Base-by-base conservation (phyloP, 2,888 invertebrate species). In the Tipula lateralis region DNA sequence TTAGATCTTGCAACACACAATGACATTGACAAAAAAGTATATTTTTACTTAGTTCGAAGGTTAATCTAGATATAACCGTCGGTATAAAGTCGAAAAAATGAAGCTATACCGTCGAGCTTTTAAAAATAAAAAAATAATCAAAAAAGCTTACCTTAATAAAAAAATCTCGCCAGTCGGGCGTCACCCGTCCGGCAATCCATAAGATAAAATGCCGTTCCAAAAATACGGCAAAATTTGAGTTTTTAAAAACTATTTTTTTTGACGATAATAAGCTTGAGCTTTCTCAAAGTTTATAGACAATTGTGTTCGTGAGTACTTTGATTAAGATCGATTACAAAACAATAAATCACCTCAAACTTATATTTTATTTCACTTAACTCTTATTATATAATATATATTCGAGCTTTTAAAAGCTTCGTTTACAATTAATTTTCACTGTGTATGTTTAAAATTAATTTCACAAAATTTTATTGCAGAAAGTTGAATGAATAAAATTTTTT, bases 131-230 rank as follows among this genome's bases (percentile, higher is more conserved):
- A 32, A 32, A 32, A 32, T 32, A 32, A 32, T 32, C 32, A 2
- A 32, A n/a, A n/a, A n/a, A n/a, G 88, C 90, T 90, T 86, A 90
- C 90, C 90, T 90, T 90, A 90, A 90, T 89, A 89, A 89, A 90
- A 89, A 90, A 90, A 89, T 89, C 90, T 90, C 90, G 90, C 90
- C 90, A 90, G 90, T 90, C 90, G 90, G 90, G 90, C 90, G 90
- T 90, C 88, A 90, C 90, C 90, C 90, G 90, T 90, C 90, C 90
- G 90, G 90, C 90, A 90, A 90, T 90, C 90, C 90, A 90, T 90
- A 90, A 89, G 89, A 89, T 89, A 89, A 88, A 88, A 85, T 85
- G 85, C 84, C 85, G 50, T 16, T 50, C 19, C 36, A 84, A 83
- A 83, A 83, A 44, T 83, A 36, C 66, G 29, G 80, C 36, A 34